These are phyloP conservation scores for Hylaeus volcanicus DNA, from an alignment of 1,140 invertebrate species.

Conservation along the genomic window DNA sequence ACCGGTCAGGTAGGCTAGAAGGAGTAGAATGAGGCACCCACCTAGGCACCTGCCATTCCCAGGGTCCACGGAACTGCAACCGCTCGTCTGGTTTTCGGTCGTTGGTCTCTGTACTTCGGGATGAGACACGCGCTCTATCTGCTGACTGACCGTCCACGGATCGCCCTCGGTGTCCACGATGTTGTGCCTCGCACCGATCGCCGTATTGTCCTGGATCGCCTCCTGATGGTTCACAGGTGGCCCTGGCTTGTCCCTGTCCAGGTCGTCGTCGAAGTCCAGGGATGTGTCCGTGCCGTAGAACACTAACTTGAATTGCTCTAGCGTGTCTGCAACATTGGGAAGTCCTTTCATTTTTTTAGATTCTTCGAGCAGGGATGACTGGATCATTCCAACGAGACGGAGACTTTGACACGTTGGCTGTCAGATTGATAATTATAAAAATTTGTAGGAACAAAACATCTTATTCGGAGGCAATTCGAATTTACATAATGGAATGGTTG, in stretches of 20 bases:
- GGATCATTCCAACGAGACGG: not conserved
- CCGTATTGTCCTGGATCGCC: conserved; percentile 51
- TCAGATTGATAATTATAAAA: too few relatives aligned
- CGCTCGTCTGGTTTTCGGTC: conserved; percentile 74
- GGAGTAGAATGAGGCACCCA: conserved; percentile 78
- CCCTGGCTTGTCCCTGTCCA: conserved; percentile 70
- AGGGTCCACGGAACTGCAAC: conserved; percentile 63
- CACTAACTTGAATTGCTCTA: conserved; percentile 82
- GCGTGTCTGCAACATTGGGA: conserved; percentile 74
- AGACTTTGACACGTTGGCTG: not conserved
- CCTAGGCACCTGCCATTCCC: conserved; percentile 74
- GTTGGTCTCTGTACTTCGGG: conserved; percentile 74
- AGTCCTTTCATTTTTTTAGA: not conserved
- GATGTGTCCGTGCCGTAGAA: conserved; percentile 83
- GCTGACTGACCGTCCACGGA: conserved; percentile 74
- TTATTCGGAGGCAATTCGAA: too few relatives aligned
- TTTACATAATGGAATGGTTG: too few relatives aligned
- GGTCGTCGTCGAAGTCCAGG: conserved; percentile 75
- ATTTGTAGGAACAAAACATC: too few relatives aligned
- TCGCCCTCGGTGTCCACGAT: conserved; percentile 69
- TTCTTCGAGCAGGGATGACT: too few relatives aligned
- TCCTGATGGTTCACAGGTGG: conserved; percentile 50
- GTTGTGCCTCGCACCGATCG: conserved; percentile 61
- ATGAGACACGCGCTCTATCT: conserved; percentile 74
- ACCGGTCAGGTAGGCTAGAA: conserved; percentile 69